Base-by-base conservation (phyloP, 2,888 invertebrate genomes). In the Drosophila mettleri region DNA sequence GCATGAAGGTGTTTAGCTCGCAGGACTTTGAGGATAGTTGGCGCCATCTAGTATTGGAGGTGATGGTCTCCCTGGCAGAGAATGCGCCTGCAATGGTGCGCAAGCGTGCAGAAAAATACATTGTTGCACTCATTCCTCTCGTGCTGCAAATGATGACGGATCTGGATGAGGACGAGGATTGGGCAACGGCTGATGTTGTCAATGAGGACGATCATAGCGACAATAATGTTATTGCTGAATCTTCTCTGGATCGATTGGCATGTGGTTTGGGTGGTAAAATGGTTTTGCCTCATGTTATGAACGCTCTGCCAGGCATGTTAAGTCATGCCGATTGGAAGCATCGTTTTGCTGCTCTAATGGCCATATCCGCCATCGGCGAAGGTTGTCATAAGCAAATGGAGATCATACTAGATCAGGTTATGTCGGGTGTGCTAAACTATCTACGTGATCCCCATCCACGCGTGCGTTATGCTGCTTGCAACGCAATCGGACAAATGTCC, bases 321-420 rank as follows among this genome's bases (percentile, higher is more conserved):
- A 94, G 94, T 48, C 96, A 95, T 75, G 93, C 94, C 12, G 95
- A 97, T 89, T 97, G 97, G 97, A 95, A 96, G 83, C 95, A 96
- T 78, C 94, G 97, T n/a, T 98, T 99, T 93, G 99, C 99, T 41
- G 99, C 98, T 2, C 94, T 99, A 36, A 99, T 99, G 99, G 99
- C 99, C 0, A 96, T 99, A 48, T 99, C 99, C 7, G 98, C 99
- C 0, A 97, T 98, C 66, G 99, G 99, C 5, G 99, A 99, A 93
- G 99, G 99, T 22, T 99, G 99, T 91, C 98, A 98, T 91, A 97
- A 98, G 91, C 98, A 99, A 92, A 99, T 99, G 99, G 98, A 98
- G 92, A 94, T 94, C 55, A 95, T 98, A 94, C 94, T 99, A n/a
- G 96, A 96, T 60, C 96, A 97, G 93, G 96, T 99, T 36, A 96